Base-by-base conservation (phyloP, 2,888 invertebrate genomes). In the Sinotaia quadrata region DNA sequence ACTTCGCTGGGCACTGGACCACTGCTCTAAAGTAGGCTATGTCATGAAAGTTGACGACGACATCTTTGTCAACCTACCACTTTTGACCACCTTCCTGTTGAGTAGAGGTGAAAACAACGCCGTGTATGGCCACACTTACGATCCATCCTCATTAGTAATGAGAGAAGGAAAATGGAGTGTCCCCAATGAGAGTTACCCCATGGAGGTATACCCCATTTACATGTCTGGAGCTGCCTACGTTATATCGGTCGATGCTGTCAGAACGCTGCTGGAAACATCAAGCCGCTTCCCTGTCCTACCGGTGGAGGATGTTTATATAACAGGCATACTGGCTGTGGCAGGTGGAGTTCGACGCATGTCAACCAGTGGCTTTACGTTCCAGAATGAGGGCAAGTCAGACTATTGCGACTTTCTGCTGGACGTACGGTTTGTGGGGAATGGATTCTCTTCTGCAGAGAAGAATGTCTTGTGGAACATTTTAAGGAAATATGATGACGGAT, bases 221-320 rank as follows among this genome's bases (percentile, higher is more conserved):
- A 63, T 76, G n/a, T 69, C 75, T 21, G 82, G 82, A 18, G 77
- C 75, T 57, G 71, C 78, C 1, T 83, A 83, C 67, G 78, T 77
- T 31, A 65, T 81, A 10, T 79, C 78, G 44, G 69, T 67, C 12
- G 74, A 76, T n/a, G 76, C 79, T 4, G 72, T 75, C 1, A 5
- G 68, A n/a, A 49, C 71, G 24, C 58, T 83, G 29, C 69, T 77
- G 31, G 71, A 67, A 37, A 63, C 72, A 4, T 77, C 82, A 0
- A 73, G 76, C 37, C 72, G 76, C 33, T 44, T 81, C 62, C 79
- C 78, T 2, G 74, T 78, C 49, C 58, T 82, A 12, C 75, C 77
- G 2, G 76, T 82, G 31, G 84, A 83, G 61, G 84, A 84, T 49
- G 84, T 77, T 7, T 81, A 78, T 51, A 74, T 84, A 8, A 82